These are phyloP conservation scores for Glandiceps talaboti DNA, from an alignment of 53 echinoderm and acorn worm genomes.

Conservation along the genomic window DNA sequence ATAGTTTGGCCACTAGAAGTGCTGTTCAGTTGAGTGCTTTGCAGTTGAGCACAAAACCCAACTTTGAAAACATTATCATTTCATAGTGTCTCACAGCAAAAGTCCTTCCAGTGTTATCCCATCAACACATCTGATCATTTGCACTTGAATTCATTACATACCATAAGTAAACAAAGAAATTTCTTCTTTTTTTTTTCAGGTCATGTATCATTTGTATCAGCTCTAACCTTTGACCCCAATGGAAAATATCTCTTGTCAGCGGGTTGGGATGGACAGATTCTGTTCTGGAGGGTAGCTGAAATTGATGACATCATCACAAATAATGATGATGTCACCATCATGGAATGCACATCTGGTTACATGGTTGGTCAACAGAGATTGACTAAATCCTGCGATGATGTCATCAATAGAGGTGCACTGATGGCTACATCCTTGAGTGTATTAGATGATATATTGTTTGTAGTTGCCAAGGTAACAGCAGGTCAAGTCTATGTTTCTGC, in stretches of 20 bases:
- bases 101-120: too few species aligned
- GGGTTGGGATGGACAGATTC: conserved; percentile 75
- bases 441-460: background rate
- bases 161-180: background rate
- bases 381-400: background rate
- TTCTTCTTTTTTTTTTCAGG: conserved; percentile 15
- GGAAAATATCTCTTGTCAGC: conserved; percentile 51
- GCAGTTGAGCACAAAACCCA: too few species aligned
- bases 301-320: conserved; percentile 67
- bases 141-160: too few species aligned
- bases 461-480: background rate
- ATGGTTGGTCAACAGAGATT: conserved; percentile 35
- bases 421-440: background rate
- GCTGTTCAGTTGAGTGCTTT: too few species aligned
- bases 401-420: background rate
- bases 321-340: conserved; percentile 29
- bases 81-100: too few species aligned
- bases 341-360: conserved; percentile 58
- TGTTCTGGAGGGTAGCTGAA: conserved; percentile 63
- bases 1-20: too few species aligned
- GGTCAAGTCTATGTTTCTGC: background rate
- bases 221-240: conserved; percentile 45
- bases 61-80: too few species aligned
- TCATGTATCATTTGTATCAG: conserved; percentile 71
- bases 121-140: too few species aligned